phyloP scores from a whole-genome alignment of 2,888 invertebrate genomes.

The Andrena fulva region DNA sequence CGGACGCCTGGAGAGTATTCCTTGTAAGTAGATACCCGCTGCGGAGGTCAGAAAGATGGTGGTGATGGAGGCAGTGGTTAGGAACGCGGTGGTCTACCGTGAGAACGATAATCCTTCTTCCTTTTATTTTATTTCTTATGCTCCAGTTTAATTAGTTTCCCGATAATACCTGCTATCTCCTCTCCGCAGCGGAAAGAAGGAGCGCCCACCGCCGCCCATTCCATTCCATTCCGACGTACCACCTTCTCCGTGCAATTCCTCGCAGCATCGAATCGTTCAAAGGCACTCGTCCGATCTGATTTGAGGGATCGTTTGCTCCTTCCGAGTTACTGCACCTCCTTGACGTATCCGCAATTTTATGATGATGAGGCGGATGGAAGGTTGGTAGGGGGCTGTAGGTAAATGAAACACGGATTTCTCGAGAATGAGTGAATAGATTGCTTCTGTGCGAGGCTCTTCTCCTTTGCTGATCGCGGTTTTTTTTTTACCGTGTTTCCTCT shows the following conservation, averaged over 20 bases:
- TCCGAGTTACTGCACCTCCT: constrained; percentile 18
- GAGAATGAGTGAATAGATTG: constrained; percentile 4
- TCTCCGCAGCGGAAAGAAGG: constrained; percentile 69
- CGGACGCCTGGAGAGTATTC: background rate
- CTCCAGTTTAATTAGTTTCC: constrained; percentile 82
- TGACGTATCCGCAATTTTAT: constrained; percentile 38
- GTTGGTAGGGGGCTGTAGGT: background rate
- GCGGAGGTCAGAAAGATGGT: background rate
- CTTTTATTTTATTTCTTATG: constrained; percentile 82
- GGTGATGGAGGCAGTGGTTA: background rate
- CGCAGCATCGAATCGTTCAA: constrained; percentile 36
- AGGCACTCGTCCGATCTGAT: constrained; percentile 42
- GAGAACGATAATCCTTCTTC: constrained; percentile 76
- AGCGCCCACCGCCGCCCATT: constrained; percentile 35
- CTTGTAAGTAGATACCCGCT: constrained; percentile 14
- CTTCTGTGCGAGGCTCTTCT: constrained; percentile 2
- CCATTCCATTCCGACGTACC: constrained; percentile 37
- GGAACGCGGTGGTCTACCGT: constrained; percentile 56
- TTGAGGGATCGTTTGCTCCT: constrained; percentile 41
- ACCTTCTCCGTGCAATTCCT: constrained; percentile 20
- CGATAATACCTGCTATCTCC: constrained; percentile 81
- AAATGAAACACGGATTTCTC: constrained; percentile 27
- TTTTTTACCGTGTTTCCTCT: constrained; percentile 1
- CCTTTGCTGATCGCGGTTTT: constrained; percentile 5
- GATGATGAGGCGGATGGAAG: constrained; percentile 29